These are phyloP conservation scores for Drosophila trapezifrons DNA, from an alignment of 1,140 invertebrate species.

Conservation along the genomic window DNA sequence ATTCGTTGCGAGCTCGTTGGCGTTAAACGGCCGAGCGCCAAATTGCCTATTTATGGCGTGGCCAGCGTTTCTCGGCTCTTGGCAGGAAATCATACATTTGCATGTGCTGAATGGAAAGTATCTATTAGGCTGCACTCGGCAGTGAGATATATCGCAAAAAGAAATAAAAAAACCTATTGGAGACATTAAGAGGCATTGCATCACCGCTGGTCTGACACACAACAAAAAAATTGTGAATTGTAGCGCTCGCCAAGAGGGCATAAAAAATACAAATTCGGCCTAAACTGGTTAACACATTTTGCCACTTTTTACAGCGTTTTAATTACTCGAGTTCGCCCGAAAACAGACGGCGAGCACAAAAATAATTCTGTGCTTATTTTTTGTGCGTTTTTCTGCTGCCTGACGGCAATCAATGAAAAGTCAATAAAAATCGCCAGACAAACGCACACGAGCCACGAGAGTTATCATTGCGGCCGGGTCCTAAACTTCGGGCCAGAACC, in stretches of 20 bases:
- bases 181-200: slow-evolving; percentile 60
- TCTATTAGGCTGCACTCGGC: slow-evolving; percentile 47
- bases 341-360: slow-evolving; percentile 56
- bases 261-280: slow-evolving; percentile 6
- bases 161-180: slow-evolving; percentile 12
- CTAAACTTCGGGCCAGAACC: slow-evolving; percentile 18
- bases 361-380: slow-evolving; percentile 52
- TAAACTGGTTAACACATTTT: slow-evolving; percentile 63
- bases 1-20: slow-evolving; percentile 55
- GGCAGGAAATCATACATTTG: slow-evolving; percentile 75
- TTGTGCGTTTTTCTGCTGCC: slow-evolving; percentile 23
- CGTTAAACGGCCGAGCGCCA: slow-evolving; percentile 70
- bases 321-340: slow-evolving; percentile 61
- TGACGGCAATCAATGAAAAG: slow-evolving; percentile 70
- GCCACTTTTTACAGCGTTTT: slow-evolving; percentile 64
- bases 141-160: slow-evolving; percentile 20
- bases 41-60: slow-evolving; percentile 76
- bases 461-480: slow-evolving; percentile 48
- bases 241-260: slow-evolving; percentile 28
- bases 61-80: slow-evolving; percentile 28
- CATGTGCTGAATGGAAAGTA: slow-evolving; percentile 64
- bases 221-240: slow-evolving; percentile 28
- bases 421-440: slow-evolving; percentile 63
- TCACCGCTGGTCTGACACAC: slow-evolving; percentile 15
- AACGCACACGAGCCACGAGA: slow-evolving; percentile 55